Conservation (phyloP, 2,113 vertebrate genomes). For the Xiphophorus couchianus region DNA sequence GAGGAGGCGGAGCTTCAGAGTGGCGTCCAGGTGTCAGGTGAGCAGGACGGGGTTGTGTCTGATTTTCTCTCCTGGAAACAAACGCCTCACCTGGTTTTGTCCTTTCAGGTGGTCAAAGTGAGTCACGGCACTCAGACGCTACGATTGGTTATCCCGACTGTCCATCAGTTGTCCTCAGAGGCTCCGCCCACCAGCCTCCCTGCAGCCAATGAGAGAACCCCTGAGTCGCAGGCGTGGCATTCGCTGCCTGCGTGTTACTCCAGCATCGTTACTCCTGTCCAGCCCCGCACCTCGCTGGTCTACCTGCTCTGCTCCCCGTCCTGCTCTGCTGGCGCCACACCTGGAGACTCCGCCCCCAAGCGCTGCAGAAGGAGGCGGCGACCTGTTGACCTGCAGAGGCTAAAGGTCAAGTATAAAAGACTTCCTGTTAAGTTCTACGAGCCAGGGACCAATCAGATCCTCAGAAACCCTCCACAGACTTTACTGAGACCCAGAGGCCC, state of each 20-base stretch:
- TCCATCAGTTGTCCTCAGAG: constrained; percentile 72
- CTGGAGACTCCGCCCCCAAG: constrained; percentile 48
- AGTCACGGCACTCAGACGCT: constrained; percentile 88
- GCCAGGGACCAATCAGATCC: constrained; percentile 81
- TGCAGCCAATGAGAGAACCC: constrained; percentile 65
- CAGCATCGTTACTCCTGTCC: constrained; percentile 83
- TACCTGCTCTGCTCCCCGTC: constrained; percentile 86
- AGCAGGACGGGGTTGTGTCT: constrained; percentile 62
- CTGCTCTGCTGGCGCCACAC: constrained; percentile 57
- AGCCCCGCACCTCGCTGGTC: constrained; percentile 83
- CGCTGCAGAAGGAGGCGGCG: constrained; percentile 69
- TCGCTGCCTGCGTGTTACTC: constrained; percentile 81
- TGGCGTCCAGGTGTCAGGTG: constrained; percentile 86
- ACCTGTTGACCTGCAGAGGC: constrained; percentile 63
- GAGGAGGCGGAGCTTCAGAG: constrained; percentile 71
- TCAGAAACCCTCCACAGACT: constrained; percentile 78
- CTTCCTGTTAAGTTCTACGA: constrained; percentile 84
- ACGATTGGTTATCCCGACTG: constrained; percentile 73
- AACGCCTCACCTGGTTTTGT: neutral
- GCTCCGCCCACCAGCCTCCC: constrained; percentile 11
- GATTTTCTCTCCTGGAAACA: neutral
- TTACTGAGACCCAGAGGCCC: constrained; percentile 18
- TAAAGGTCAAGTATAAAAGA: constrained; percentile 85
- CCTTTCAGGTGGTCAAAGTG: constrained; percentile 82
- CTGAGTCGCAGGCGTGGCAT: constrained; percentile 77